These are phyloP conservation scores for Mya arenaria DNA, from an alignment of 1,140 invertebrate species.

Conservation along the genomic window DNA sequence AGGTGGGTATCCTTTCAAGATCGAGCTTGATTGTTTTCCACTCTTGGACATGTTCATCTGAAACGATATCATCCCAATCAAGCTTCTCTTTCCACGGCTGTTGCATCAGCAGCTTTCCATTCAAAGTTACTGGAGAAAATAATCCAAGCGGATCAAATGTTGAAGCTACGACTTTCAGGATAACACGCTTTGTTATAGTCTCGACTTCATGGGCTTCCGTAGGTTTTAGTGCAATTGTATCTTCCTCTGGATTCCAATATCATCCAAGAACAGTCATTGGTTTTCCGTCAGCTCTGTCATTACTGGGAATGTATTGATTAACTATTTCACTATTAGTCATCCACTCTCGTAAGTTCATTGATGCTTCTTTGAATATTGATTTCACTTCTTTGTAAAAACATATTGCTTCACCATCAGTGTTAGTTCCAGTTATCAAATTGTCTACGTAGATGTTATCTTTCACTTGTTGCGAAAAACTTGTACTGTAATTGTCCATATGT, in stretches of 20 bases:
- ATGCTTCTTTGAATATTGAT: background rate
- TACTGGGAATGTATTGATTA: background rate
- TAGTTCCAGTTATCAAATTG: slow-evolving; percentile 9
- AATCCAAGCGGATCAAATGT: slow-evolving; percentile 17
- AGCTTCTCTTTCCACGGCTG: background rate
- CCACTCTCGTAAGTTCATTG: background rate
- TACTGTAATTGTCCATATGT: background rate
- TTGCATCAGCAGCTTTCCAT: background rate
- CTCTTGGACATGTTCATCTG: background rate
- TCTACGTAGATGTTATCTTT: slow-evolving; percentile 33
- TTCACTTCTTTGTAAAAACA: background rate
- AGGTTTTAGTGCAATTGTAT: background rate
- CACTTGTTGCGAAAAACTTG: background rate
- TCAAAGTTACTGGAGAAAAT: background rate
- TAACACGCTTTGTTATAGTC: background rate
- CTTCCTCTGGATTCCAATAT: background rate
- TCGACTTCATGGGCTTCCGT: background rate
- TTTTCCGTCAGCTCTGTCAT: background rate
- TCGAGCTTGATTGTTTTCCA: background rate
- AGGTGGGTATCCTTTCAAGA: background rate
- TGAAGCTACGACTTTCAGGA: background rate
- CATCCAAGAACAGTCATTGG: background rate
- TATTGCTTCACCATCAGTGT: background rate
- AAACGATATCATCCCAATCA: slow-evolving; percentile 28
- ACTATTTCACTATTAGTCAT: background rate